Evolutionary conservation across 2,888 invertebrate genomes (phyloP).

Genomic region (Cinara cedri): DNA sequence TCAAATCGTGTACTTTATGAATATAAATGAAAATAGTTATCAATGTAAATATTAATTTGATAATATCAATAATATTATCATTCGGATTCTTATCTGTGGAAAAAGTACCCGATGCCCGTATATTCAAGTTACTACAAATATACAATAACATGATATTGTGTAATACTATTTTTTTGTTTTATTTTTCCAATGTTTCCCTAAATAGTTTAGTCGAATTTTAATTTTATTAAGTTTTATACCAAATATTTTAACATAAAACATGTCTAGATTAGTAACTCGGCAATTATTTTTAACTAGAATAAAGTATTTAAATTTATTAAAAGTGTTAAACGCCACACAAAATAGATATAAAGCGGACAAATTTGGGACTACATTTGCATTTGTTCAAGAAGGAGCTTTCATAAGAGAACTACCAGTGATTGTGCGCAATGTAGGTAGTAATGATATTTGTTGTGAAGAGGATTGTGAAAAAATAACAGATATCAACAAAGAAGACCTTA

Average conservation of each 20-base stretch:
- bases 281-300: constrained; percentile 8
- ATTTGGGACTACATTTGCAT: constrained; percentile 65
- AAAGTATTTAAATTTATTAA: constrained; percentile 21
- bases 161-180: too few relatives aligned
- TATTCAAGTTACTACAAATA: too few relatives aligned
- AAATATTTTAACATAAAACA: constrained; percentile 8
- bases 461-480: not conserved
- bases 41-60: too few relatives aligned
- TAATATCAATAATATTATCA: too few relatives aligned
- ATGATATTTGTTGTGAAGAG: constrained; percentile 42
- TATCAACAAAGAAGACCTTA: constrained; percentile 33
- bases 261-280: constrained; percentile 44
- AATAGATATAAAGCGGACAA: constrained; percentile 58
- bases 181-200: too few relatives aligned
- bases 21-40: too few relatives aligned
- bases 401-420: constrained; percentile 74
- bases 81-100: too few relatives aligned
- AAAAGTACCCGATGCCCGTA: too few relatives aligned
- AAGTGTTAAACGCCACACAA: constrained; percentile 5
- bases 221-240: too few relatives aligned
- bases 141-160: too few relatives aligned
- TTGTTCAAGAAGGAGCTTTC: constrained; percentile 72
- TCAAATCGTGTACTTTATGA: not conserved
- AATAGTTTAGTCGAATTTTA: too few relatives aligned
- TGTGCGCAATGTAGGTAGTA: constrained; percentile 64